Percentiles rank a stretch among this genome's conserved stretches.
Evolutionary conservation across 2,797 vertebrate genomes (phyloP).

Genomic region (Myiotriccus ornatus): DNA sequence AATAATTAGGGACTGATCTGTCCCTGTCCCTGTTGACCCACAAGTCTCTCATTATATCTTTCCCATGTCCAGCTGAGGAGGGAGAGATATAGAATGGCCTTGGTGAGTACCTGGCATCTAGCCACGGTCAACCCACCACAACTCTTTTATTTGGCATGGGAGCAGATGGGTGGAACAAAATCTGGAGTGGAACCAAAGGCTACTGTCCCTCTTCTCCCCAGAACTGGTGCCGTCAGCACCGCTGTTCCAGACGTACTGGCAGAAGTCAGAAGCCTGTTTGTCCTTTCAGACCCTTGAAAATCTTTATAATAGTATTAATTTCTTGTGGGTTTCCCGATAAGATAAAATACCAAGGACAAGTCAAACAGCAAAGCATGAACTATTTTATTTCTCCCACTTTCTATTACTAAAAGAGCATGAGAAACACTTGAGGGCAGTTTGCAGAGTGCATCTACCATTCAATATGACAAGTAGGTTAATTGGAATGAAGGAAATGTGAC

Average conservation of each 20-base stretch:
- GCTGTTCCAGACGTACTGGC: fast-evolving
- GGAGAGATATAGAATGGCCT: neutral
- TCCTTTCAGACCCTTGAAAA: neutral
- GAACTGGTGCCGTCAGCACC: fast-evolving
- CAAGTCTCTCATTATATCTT: neutral
- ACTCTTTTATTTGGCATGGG: neutral
- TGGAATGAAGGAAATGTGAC: constrained; percentile 72
- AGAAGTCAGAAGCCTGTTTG: neutral
- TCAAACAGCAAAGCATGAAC: constrained; percentile 41
- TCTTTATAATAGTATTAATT: neutral
- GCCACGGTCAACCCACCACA: neutral
- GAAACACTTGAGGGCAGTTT: constrained; percentile 60
- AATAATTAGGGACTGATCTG: neutral
- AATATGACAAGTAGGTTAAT: constrained; percentile 72
- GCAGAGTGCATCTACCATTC: constrained; percentile 51
- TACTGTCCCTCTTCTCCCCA: neutral
- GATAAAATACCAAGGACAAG: constrained; percentile 46
- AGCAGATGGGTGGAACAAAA: neutral
- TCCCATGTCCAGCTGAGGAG: neutral
- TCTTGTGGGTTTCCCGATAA: constrained; percentile 7
- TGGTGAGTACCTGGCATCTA: neutral
- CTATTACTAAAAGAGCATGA: constrained; percentile 68
- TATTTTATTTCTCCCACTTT: constrained; percentile 48
- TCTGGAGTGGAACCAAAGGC: neutral
- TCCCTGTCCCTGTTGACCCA: neutral